Evolutionary conservation across 2,888 invertebrate species (phyloP).

Genomic region (Netelia fuscicornis): DNA sequence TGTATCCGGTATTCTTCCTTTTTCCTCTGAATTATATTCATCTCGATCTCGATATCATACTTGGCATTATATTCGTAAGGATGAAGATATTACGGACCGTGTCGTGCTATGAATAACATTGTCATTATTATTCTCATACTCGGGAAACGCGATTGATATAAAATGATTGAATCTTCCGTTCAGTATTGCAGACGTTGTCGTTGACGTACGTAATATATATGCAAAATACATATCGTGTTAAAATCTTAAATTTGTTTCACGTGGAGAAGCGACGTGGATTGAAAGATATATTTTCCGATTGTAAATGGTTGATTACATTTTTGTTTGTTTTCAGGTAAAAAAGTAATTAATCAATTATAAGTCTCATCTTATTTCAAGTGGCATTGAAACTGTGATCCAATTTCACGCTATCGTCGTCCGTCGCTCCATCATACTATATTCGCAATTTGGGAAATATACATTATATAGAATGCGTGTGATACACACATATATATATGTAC

Average conservation of each 20-base stretch:
- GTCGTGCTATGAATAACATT: conserved; percentile 15
- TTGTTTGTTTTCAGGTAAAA: neutral
- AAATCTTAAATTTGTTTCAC: neutral
- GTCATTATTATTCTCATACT: conserved; percentile 38
- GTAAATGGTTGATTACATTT: neutral
- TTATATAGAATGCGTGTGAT: neutral
- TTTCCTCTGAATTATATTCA: neutral
- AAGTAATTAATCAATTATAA: neutral
- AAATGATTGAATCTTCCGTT: conserved; percentile 53
- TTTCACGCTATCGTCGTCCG: conserved; percentile 15
- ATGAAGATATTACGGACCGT: neutral
- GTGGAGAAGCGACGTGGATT: neutral
- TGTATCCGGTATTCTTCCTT: conserved; percentile 40
- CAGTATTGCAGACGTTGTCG: conserved; percentile 11
- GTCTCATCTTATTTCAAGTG: neutral
- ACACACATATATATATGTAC: neutral
- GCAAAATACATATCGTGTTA: conserved; percentile 21
- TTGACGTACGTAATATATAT: conserved; percentile 28
- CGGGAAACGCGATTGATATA: conserved; percentile 4
- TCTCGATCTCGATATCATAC: neutral
- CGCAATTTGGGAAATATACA: conserved; percentile 14
- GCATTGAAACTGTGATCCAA: conserved; percentile 6
- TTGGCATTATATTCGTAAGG: neutral
- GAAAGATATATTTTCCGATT: too few relatives aligned
- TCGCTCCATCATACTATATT: neutral